Conservation (phyloP, 1,140 invertebrate species). For the Antheraea mylitta region DNA sequence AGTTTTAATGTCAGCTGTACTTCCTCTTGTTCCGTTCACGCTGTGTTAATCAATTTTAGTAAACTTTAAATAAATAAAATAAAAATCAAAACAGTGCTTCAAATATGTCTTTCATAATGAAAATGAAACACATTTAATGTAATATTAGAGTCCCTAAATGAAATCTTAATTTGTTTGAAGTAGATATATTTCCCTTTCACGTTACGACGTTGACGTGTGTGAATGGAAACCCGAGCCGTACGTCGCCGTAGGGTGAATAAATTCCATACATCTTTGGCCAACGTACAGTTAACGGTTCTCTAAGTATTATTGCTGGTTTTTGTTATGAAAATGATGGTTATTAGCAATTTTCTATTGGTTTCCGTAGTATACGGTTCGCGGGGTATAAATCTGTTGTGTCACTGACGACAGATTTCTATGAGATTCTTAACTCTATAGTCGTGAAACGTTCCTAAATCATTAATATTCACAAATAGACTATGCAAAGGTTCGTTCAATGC, state of each 20-base stretch:
- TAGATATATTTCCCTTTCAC: background rate
- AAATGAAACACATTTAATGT: too few species aligned
- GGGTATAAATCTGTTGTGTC: constrained; percentile 7
- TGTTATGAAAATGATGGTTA: constrained; percentile 33
- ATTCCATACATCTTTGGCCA: constrained; percentile 36
- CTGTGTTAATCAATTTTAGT: too few species aligned
- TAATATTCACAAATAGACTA: too few species aligned
- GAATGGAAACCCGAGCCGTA: constrained; percentile 33
- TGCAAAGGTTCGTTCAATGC: too few species aligned
- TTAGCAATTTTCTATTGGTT: constrained; percentile 23
- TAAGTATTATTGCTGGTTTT: constrained; percentile 35
- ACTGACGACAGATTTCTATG: background rate
- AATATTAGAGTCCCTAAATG: background rate
- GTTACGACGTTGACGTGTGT: constrained; percentile 14
- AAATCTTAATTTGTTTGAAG: constrained; percentile 8
- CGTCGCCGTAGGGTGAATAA: constrained; percentile 34
- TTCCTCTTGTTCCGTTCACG: too few species aligned
- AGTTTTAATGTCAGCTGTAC: too few species aligned
- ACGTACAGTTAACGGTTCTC: constrained; percentile 40
- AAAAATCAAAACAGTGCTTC: too few species aligned
- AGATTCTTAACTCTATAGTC: background rate
- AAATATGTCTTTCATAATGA: too few species aligned
- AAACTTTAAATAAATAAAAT: too few species aligned
- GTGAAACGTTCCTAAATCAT: too few species aligned
- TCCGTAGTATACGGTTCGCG: background rate